phyloP scores from a whole-genome alignment of 2,797 vertebrate genomes.

The Odontamblyopus rebecca region DNA sequence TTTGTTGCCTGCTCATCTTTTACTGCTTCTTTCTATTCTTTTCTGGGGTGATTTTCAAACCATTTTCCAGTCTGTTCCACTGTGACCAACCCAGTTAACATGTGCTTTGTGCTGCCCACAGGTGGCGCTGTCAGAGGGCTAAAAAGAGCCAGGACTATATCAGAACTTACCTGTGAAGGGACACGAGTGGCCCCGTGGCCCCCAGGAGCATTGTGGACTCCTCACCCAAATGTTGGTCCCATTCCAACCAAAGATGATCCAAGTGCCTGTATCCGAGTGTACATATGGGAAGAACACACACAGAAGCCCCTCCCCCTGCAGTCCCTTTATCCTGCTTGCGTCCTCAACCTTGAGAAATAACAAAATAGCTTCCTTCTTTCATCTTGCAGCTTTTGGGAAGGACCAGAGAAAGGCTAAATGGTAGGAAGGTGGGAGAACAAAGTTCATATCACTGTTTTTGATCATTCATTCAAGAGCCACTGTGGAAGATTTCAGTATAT shows the following conservation, averaged over 20 bases:
- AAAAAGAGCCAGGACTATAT: constrained; percentile 52
- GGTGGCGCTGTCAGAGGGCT: constrained; percentile 95
- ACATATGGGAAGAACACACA: constrained; percentile 87
- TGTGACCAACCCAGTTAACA: constrained; percentile 3
- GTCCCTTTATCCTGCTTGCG: constrained; percentile 42
- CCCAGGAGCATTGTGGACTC: constrained; percentile 84
- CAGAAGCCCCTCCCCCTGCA: constrained; percentile 38
- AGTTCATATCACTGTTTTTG: not conserved
- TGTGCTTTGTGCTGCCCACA: constrained; percentile 63
- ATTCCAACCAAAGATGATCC: constrained; percentile 97
- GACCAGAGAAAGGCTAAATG: not conserved
- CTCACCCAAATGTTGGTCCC: constrained; percentile 94
- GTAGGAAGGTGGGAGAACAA: not conserved
- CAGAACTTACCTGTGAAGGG: constrained; percentile 65
- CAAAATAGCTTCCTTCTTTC: not conserved
- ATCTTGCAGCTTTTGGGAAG: not conserved
- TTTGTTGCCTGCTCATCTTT: too few species aligned
- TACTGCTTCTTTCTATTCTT: too few species aligned
- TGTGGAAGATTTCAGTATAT: not conserved
- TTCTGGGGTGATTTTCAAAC: too few species aligned
- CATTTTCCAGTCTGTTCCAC: not conserved
- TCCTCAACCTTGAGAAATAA: not conserved
- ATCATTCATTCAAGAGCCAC: not conserved
- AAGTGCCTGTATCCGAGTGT: constrained; percentile 99
- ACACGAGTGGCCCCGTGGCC: constrained; percentile 78